Evolutionary conservation across 2,797 vertebrate genomes (phyloP).

Genomic region (Microchirus variegatus): DNA sequence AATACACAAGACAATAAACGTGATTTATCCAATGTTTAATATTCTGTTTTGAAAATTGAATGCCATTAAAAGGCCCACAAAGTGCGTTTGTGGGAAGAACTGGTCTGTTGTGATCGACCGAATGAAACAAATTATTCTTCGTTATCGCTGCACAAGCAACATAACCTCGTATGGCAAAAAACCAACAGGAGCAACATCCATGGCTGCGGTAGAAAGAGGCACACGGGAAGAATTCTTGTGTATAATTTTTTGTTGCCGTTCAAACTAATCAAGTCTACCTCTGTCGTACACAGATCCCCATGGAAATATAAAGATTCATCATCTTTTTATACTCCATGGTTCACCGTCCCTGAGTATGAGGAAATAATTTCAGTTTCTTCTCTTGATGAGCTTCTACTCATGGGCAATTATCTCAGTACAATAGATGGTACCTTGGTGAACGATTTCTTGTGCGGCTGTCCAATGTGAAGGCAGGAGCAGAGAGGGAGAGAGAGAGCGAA

Average conservation of each 20-base stretch:
- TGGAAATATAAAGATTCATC: constrained; percentile 84
- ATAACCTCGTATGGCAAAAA: constrained; percentile 44
- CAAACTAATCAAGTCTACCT: constrained; percentile 79
- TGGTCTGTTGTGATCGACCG: constrained; percentile 54
- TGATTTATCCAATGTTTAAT: constrained; percentile 77
- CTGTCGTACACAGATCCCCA: constrained; percentile 73
- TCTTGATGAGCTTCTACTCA: constrained; percentile 85
- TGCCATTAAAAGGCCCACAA: constrained; percentile 40
- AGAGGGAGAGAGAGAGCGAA: constrained; percentile 27
- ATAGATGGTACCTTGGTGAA: constrained; percentile 78
- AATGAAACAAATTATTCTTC: constrained; percentile 53
- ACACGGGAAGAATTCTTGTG: constrained; percentile 28
- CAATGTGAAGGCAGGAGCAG: constrained; percentile 43
- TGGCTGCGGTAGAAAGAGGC: constrained; percentile 10
- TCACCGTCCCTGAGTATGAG: constrained; percentile 74
- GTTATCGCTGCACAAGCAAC: constrained; percentile 31
- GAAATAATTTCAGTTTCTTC: constrained; percentile 85
- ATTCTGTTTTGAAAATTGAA: constrained; percentile 73
- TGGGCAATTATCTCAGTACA: constrained; percentile 84
- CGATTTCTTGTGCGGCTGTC: constrained; percentile 68
- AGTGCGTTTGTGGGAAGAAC: constrained; percentile 41
- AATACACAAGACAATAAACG: constrained; percentile 69
- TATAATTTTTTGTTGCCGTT: constrained; percentile 65
- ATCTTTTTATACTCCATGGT: constrained; percentile 81
- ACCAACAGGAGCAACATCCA: constrained; percentile 11